A percentile compares a stretch with the other conserved stretches of the same genome.
These are phyloP conservation scores for Spilogale gracilis DNA, from an alignment of 2,113 vertebrate species.

Conservation along the genomic window DNA sequence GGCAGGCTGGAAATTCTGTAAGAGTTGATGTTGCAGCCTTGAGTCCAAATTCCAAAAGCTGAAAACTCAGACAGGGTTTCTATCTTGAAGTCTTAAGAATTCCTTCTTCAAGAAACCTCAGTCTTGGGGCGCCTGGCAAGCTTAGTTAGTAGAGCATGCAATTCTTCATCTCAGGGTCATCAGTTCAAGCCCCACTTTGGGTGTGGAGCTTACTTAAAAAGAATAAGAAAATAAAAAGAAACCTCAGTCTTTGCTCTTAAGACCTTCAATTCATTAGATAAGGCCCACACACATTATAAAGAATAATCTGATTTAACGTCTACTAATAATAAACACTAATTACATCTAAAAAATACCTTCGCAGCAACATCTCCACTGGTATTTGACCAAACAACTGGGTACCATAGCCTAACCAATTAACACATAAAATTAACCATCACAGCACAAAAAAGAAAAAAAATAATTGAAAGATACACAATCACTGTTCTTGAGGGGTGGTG, in stretches of 20 bases:
- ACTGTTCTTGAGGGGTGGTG: neutral
- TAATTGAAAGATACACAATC: neutral
- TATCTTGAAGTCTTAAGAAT: neutral
- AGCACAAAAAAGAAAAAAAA: neutral
- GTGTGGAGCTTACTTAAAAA: neutral
- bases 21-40: neutral
- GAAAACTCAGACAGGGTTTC: neutral
- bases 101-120: neutral
- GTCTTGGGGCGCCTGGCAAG: neutral
- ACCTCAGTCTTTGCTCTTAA: neutral
- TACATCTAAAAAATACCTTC: neutral
- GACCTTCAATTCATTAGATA: neutral
- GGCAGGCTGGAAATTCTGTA: neutral
- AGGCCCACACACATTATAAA: neutral
- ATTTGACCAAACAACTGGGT: neutral
- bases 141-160: neutral
- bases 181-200: neutral
- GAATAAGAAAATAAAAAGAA: neutral
- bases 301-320: neutral
- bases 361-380: neutral
- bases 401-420: neutral
- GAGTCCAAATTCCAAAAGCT: neutral
- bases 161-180: neutral
- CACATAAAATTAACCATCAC: neutral
- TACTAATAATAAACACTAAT: neutral